Evolutionary conservation across 2,797 vertebrate species (phyloP).

Genomic region (Bucorvus abyssinicus): DNA sequence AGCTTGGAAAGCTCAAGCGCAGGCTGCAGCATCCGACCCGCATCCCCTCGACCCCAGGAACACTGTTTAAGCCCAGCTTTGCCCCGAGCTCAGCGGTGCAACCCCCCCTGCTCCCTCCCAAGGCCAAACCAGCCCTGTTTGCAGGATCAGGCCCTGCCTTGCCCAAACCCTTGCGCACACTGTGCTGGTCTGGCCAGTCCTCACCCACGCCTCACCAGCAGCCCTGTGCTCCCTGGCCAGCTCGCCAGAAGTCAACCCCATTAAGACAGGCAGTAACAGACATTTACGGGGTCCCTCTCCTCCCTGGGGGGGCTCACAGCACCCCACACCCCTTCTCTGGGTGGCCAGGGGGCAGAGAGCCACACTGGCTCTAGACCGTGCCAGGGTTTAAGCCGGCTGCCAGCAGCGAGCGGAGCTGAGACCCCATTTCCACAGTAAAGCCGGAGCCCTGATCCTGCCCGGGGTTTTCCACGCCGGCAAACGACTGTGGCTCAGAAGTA

Average conservation of each 20-base stretch:
- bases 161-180: accelerated
- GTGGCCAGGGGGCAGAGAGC: background rate
- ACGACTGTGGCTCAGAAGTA: accelerated
- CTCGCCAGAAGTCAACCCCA: accelerated
- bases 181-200: background rate
- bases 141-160: background rate
- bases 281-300: background rate
- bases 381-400: background rate
- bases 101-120: background rate
- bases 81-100: background rate
- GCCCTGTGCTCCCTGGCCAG: background rate
- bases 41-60: background rate
- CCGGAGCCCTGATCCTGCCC: accelerated
- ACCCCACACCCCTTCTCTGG: background rate
- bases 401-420: accelerated
- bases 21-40: background rate
- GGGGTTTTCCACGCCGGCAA: background rate
- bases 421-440: background rate
- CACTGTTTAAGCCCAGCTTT: background rate
- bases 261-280: accelerated
- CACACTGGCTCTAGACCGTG: accelerated
- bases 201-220: accelerated
- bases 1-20: background rate
- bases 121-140: background rate
- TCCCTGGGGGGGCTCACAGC: accelerated